A percentile compares a stretch with the other conserved stretches of the same genome.
These are phyloP conservation scores for Trachurus trachurus DNA, from an alignment of 2,797 vertebrate species.

Conservation along the genomic window DNA sequence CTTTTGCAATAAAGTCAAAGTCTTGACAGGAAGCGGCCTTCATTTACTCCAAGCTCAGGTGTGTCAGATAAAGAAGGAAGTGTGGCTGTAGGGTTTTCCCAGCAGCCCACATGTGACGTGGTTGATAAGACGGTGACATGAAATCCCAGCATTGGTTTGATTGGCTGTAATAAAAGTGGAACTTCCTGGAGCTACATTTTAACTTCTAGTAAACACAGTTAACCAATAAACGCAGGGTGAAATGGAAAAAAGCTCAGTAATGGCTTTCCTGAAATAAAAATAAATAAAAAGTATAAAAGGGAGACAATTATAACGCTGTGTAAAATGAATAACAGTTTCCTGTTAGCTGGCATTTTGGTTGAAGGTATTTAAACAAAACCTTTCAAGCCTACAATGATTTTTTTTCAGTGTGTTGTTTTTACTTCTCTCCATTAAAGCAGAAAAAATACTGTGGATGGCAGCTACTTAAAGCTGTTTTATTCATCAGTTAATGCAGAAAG, in stretches of 20 bases:
- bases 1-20: background rate
- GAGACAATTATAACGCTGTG: background rate
- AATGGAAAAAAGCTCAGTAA: background rate
- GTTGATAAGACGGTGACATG: slow-evolving; percentile 40
- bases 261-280: no score
- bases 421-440: slow-evolving; percentile 1
- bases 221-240: slow-evolving; percentile 13
- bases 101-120: background rate
- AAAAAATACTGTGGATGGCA: slow-evolving; percentile 12
- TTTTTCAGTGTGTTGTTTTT: background rate
- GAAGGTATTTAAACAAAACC: background rate
- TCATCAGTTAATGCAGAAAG: background rate
- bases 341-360: background rate
- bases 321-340: slow-evolving; percentile 14
- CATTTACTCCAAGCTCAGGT: slow-evolving; percentile 33
- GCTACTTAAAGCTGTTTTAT: slow-evolving; percentile 7
- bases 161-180: slow-evolving; percentile 43
- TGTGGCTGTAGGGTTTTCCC: slow-evolving; percentile 30
- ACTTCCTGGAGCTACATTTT: slow-evolving; percentile 43
- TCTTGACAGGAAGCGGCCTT: slow-evolving; percentile 12
- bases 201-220: slow-evolving; percentile 30
- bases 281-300: background rate
- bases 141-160: slow-evolving; percentile 8
- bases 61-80: slow-evolving; percentile 33
- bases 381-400: background rate